Percentiles rank a stretch among this genome's conserved stretches.
phyloP scores from a whole-genome alignment of 2,888 invertebrate genomes.

The Criorhina ranunculi region DNA sequence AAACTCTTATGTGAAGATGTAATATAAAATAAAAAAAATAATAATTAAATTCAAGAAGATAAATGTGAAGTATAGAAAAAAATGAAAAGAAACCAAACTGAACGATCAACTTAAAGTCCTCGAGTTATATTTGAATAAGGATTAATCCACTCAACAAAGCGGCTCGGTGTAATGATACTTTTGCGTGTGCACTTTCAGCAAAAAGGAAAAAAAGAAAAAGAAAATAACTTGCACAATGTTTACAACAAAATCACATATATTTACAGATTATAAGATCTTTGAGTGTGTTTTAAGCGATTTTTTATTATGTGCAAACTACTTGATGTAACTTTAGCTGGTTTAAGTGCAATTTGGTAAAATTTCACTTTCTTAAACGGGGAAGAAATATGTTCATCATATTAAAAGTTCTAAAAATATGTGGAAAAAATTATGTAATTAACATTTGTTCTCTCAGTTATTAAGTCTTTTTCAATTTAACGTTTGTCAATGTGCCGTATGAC shows the following conservation, averaged over 20 bases:
- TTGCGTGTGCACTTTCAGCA: slow-evolving; percentile 73
- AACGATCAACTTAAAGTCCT: slow-evolving; percentile 72
- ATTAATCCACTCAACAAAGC: slow-evolving; percentile 73
- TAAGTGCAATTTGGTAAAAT: slow-evolving; percentile 36
- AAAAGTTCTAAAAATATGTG: background rate
- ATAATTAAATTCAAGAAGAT: slow-evolving; percentile 66
- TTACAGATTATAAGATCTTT: slow-evolving; percentile 63
- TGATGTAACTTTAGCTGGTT: slow-evolving; percentile 46
- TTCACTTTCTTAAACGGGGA: background rate
- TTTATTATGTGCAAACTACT: slow-evolving; percentile 73
- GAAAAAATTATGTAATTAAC: slow-evolving; percentile 6
- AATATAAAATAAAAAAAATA: slow-evolving; percentile 35
- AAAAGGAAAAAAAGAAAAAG: slow-evolving; percentile 20
- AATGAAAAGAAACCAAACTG: slow-evolving; percentile 14
- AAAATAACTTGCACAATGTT: slow-evolving; percentile 58
- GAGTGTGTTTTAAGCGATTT: slow-evolving; percentile 68
- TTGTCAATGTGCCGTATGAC: slow-evolving; percentile 53
- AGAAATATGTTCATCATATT: background rate
- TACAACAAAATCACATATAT: slow-evolving; percentile 51
- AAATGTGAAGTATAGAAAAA: slow-evolving; percentile 53
- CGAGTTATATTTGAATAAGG: slow-evolving; percentile 74
- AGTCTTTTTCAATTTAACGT: slow-evolving; percentile 39
- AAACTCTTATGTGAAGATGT: slow-evolving; percentile 69
- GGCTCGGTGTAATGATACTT: slow-evolving; percentile 74
- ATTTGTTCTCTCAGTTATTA: slow-evolving; percentile 19